These are phyloP conservation scores for Sphenopsis melanotis DNA, from an alignment of 2,797 vertebrate genomes.

Conservation along the genomic window DNA sequence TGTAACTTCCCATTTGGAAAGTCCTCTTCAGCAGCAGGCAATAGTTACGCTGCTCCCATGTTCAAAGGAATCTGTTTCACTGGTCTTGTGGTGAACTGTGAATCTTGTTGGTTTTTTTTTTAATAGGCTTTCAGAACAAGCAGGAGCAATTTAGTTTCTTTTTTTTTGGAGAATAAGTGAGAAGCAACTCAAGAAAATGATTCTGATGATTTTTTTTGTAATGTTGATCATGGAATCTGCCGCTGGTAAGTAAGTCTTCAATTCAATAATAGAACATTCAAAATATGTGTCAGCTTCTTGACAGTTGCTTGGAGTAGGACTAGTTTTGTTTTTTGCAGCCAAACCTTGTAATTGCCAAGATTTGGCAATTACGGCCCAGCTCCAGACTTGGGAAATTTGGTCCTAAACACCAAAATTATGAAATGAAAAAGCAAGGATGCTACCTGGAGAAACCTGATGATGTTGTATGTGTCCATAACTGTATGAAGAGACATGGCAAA, in stretches of 20 bases:
- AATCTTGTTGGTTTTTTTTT: not conserved
- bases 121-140: not conserved
- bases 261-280: not conserved
- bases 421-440: not conserved
- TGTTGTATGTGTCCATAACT: not conserved
- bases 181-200: constrained; percentile 36
- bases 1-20: not conserved
- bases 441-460: not conserved
- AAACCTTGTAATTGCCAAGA: no score
- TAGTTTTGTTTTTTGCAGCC: not conserved
- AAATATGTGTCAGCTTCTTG: not conserved
- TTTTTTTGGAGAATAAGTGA: not conserved
- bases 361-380: not conserved
- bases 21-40: not conserved
- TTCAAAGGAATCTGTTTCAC: not conserved
- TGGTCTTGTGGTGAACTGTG: not conserved
- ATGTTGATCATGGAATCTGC: not conserved
- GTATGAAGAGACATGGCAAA: not conserved
- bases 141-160: not conserved
- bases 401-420: not conserved
- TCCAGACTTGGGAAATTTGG: not conserved
- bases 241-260: constrained; percentile 22
- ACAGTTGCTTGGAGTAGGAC: not conserved
- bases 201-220: not conserved
- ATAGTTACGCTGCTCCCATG: not conserved